Percentiles rank a stretch among this genome's conserved stretches.
phyloP scores from a whole-genome alignment of 2,888 invertebrate species.

The Melipona beecheii region DNA sequence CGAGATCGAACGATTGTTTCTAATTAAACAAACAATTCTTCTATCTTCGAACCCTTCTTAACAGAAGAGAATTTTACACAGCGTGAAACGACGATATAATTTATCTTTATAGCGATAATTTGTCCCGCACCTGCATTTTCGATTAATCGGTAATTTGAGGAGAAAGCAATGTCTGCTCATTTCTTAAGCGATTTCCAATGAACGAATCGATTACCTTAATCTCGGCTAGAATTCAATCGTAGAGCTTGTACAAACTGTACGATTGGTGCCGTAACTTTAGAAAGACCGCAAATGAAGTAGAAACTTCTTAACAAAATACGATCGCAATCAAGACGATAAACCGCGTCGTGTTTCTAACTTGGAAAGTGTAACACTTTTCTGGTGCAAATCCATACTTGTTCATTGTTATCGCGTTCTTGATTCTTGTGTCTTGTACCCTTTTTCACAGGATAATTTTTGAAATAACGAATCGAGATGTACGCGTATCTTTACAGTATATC shows the following conservation, averaged over 20 bases:
- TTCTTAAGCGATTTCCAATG: background rate
- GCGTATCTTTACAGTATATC: background rate
- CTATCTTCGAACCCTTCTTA: background rate
- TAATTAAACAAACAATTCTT: background rate
- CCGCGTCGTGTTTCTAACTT: conserved; percentile 25
- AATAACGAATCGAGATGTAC: background rate
- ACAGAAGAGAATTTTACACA: background rate
- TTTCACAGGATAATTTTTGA: background rate
- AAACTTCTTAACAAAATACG: conserved; percentile 66
- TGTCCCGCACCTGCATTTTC: background rate
- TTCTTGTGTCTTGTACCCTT: background rate
- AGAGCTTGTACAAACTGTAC: conserved; percentile 16
- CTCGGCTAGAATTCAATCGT: conserved; percentile 26
- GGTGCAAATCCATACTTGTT: background rate
- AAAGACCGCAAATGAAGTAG: conserved; percentile 50
- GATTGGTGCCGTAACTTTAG: conserved; percentile 30
- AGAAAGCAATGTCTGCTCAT: background rate
- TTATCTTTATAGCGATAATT: background rate
- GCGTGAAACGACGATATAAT: background rate
- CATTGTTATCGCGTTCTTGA: background rate
- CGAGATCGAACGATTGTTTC: background rate
- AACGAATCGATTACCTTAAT: conserved; percentile 18
- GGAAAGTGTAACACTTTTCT: background rate
- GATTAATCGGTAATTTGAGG: background rate
- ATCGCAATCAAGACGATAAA: conserved; percentile 58